Base-by-base conservation (phyloP, 2,797 vertebrate genomes). In the Helarctos malayanus region DNA sequence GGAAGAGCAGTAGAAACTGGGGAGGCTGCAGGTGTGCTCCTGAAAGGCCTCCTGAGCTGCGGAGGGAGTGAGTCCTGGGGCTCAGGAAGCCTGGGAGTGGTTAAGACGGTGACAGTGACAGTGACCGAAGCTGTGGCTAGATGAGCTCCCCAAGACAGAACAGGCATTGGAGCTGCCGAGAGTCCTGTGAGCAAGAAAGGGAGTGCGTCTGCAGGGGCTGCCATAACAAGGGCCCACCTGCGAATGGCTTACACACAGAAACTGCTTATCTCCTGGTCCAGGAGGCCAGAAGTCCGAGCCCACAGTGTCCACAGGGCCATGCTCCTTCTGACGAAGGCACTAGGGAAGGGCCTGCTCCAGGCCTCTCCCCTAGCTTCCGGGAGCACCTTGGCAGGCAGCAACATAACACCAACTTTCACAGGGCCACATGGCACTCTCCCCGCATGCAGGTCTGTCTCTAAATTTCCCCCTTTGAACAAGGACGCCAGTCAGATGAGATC, bases 161-260 rank as follows among this genome's bases (percentile, higher is more conserved):
- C 45, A 27, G 27, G 38, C 4, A 71, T 41, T 25, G 19, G 4
- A 71, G 79, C 7, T 29, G 54, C 12, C 0, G 5, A 35, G 25
- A 21, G 38, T 5, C 4, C 12, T 0, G 9, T 14, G 7, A 16
- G 18, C 15, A 4, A 8, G 18, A 23, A 45, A 2, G 45, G 1
- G 4, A 57, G 32, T 2, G 41, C 1, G 3, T 78, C 12, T 52
- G 8, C 15, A 2, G 19, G 52, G 63, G n/a, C 54, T 27, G 38
- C 65, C 2, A 0, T 27, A 18, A 47, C 45, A 11, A 29, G 25
- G 29, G 3, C 3, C 49, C 29, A 2, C 9, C 12, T 1, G 32
- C 25, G 29, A 21, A 18, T 5, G 29, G 83, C 49, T 87, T 7
- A 25, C 45, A 57, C 47, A 45, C 12, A 38, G n/a, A 27, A 68